Conservation (phyloP, 2,113 vertebrate species). For the Rutilus rutilus region DNA sequence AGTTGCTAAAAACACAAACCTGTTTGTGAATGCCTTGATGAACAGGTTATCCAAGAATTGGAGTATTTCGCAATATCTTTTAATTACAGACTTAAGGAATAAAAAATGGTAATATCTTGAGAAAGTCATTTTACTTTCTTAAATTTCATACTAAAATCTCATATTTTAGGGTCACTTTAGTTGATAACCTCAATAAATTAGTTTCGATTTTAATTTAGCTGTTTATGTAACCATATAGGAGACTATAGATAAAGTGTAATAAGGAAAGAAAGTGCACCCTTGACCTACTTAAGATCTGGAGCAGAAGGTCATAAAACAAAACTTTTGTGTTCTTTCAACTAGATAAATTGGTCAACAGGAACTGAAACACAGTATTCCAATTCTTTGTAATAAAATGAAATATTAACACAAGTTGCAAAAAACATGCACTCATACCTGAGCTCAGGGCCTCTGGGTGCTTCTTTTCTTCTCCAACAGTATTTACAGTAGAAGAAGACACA, state of each 20-base stretch:
- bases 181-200: not conserved
- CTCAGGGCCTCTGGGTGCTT: constrained; percentile 50
- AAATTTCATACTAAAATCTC: not conserved
- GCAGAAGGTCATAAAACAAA: not conserved
- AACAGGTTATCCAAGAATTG: not conserved
- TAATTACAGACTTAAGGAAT: not conserved
- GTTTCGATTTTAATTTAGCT: not conserved
- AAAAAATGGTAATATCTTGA: too few species aligned
- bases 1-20: not conserved
- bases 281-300: not conserved
- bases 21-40: not conserved
- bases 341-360: not conserved
- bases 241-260: not conserved
- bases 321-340: not conserved
- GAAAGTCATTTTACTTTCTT: too few species aligned
- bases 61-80: not conserved
- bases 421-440: constrained; percentile 60
- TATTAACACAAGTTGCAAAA: not conserved
- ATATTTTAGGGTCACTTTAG: not conserved
- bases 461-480: not conserved
- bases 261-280: not conserved
- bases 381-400: not conserved
- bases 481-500: not conserved
- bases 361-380: not conserved
- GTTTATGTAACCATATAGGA: not conserved